Percentiles rank a stretch among this genome's conserved stretches.
phyloP scores from a whole-genome alignment of 2,888 invertebrate genomes.

The Spilarctia lutea region DNA sequence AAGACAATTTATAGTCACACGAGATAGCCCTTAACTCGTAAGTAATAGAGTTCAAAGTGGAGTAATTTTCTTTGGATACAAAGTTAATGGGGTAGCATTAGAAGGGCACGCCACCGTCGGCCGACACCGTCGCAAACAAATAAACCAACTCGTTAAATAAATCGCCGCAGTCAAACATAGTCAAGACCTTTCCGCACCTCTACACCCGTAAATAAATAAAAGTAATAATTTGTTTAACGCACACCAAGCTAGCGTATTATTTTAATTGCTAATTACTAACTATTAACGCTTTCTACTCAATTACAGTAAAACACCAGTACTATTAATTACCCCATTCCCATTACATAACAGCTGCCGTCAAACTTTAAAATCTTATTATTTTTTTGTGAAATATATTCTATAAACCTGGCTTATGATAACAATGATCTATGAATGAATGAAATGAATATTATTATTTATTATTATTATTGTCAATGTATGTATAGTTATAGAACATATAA shows the following conservation, averaged over 20 bases:
- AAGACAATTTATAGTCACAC: constrained; percentile 43
- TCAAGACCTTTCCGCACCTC: constrained; percentile 74
- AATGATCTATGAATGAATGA: too few species aligned
- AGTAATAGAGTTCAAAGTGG: constrained; percentile 69
- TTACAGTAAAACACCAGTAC: not conserved
- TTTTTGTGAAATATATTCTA: too few species aligned
- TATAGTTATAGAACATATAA: too few species aligned
- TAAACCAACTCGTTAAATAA: constrained; percentile 80
- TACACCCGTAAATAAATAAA: constrained; percentile 71
- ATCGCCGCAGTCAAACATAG: constrained; percentile 77
- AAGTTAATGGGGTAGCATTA: constrained; percentile 77
- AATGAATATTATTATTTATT: too few species aligned
- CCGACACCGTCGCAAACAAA: constrained; percentile 72
- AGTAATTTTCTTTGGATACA: constrained; percentile 61
- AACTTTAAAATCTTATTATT: not conserved
- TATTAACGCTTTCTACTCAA: not conserved
- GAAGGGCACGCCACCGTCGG: constrained; percentile 61
- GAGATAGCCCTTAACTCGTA: constrained; percentile 53
- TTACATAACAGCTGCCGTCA: not conserved
- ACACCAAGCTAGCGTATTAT: constrained; percentile 46
- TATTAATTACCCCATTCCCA: not conserved
- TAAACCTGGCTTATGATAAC: too few species aligned
- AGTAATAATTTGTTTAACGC: constrained; percentile 67
- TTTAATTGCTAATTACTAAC: constrained; percentile 8
- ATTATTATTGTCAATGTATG: too few species aligned